These are phyloP conservation scores for Lissocephala sabroskyi DNA, from an alignment of 2,888 invertebrate genomes.

Conservation along the genomic window DNA sequence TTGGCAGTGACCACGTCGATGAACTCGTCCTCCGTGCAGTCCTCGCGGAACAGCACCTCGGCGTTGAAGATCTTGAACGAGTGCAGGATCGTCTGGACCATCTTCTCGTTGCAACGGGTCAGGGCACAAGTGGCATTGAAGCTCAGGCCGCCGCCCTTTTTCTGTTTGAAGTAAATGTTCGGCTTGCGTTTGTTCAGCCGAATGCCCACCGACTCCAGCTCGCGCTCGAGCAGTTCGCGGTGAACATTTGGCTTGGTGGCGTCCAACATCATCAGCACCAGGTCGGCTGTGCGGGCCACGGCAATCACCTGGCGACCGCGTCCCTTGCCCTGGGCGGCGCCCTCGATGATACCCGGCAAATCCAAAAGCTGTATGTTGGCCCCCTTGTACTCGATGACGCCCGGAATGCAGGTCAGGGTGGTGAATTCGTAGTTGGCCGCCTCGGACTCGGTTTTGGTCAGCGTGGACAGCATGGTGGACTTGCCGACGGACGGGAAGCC, in stretches of 20 bases:
- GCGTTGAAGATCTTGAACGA: constrained; percentile 99
- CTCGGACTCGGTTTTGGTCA: constrained; percentile 97
- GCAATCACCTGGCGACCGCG: constrained; percentile 97
- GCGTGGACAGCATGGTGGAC: constrained; percentile 95
- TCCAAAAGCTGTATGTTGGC: constrained; percentile 98
- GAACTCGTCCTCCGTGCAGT: constrained; percentile 95
- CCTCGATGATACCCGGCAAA: constrained; percentile 99
- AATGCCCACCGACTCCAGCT: constrained; percentile 98
- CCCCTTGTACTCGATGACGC: constrained; percentile 98
- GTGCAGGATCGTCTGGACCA: constrained; percentile 98
- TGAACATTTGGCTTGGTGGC: constrained; percentile 99
- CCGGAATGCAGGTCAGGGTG: constrained; percentile 98
- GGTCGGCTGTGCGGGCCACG: constrained; percentile 97
- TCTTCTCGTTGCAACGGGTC: constrained; percentile 94
- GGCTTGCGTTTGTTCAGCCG: constrained; percentile 95
- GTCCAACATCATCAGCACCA: constrained; percentile 99
- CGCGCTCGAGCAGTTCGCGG: constrained; percentile 89
- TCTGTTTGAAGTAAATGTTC: constrained; percentile 97
- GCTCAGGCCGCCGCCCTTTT: constrained; percentile 96
- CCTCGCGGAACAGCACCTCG: constrained; percentile 96
- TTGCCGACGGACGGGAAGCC: constrained; percentile 91
- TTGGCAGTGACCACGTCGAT: constrained; percentile 98
- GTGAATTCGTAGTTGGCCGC: constrained; percentile 98
- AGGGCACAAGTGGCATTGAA: constrained; percentile 97
- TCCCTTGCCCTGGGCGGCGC: constrained; percentile 96